Evolutionary conservation across 2,888 invertebrate species (phyloP).

Genomic region (Germaria angustata): DNA sequence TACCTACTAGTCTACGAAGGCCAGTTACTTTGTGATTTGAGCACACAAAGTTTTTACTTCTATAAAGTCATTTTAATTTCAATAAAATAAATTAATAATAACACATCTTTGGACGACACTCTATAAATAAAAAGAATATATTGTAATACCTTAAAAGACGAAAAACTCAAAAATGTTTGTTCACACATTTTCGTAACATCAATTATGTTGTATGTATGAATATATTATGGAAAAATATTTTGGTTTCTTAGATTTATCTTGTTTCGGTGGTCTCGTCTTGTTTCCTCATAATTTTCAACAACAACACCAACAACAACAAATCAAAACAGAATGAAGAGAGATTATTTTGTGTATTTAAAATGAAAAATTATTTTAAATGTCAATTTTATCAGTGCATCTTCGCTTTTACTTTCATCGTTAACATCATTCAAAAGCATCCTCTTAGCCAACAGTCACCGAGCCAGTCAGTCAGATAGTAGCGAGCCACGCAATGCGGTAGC

Average conservation of each 20-base stretch:
- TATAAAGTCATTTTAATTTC: too few species aligned
- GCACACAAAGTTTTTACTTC: too few species aligned
- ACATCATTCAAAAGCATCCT: conserved; percentile 26
- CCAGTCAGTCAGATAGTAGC: neutral
- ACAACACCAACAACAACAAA: conserved; percentile 4
- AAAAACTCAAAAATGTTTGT: neutral
- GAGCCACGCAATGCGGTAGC: conserved; percentile 61
- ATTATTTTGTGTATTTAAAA: conserved; percentile 19
- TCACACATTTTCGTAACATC: conserved; percentile 1
- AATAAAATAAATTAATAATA: neutral
- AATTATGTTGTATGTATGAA: neutral
- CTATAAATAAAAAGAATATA: neutral
- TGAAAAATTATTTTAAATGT: conserved; percentile 57
- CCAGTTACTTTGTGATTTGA: neutral
- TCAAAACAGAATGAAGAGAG: conserved; percentile 16
- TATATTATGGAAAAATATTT: too few species aligned
- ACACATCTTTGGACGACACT: neutral
- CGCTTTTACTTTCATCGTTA: conserved; percentile 58
- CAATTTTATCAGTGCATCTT: conserved; percentile 56
- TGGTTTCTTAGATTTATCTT: conserved; percentile 16
- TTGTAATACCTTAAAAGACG: neutral
- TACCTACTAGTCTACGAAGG: too few species aligned
- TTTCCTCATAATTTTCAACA: conserved; percentile 39
- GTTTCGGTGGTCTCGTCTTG: neutral
- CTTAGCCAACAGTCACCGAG: conserved; percentile 33